Evolutionary conservation across 2,113 vertebrate genomes (phyloP), one percentile per base, ranked within the genome.

Genomic region (Rhinolophus ferrumequinum): DNA sequence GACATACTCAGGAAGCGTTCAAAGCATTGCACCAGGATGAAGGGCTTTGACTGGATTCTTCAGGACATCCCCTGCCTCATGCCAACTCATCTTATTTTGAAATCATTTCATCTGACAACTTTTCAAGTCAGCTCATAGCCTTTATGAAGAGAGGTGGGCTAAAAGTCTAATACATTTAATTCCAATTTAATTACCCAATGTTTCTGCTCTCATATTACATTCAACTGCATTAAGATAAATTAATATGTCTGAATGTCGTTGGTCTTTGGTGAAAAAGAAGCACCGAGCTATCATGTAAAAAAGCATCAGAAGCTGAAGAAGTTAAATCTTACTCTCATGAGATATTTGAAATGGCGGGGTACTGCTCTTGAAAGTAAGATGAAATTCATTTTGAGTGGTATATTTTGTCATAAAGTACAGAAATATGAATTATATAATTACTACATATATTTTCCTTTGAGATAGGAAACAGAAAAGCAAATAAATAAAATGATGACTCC

Each of bases 1-100:
- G 95, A 98, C 94, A 93, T 96, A 98, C 60, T 97, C 95, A 87
- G 92, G 90, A 97, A 93, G 96, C 98, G 90, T 88, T 97, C 89
- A 72, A 96, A 98, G 93, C 97, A 83, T 47, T 89, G 93, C 87
- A 97, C 76, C 62, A 84, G 91, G 87, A 79, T 93, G 38, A 58
- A 85, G 24, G 38, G 56, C 88, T 96, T 91, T 12, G 64, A 66
- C 83, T 26, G 24, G 88, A 33, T 75, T 97, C 70, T 72, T 76
- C 38, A 6, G 15, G 11, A 4, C 11, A 16, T 9, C 4, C 28
- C 3, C 50, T 54, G 64, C 14, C 66, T 38, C 66, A 22, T 0
- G 21, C 30, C 24, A 84, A 19, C 1, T 54, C 44, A 60, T 28
- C 44, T n/a, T 8, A 54, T 18, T 47, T 82, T 38, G n/a, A 66